These are phyloP conservation scores for Tetheella fluctuosa DNA, from an alignment of 2,888 invertebrate genomes.

Conservation along the genomic window DNA sequence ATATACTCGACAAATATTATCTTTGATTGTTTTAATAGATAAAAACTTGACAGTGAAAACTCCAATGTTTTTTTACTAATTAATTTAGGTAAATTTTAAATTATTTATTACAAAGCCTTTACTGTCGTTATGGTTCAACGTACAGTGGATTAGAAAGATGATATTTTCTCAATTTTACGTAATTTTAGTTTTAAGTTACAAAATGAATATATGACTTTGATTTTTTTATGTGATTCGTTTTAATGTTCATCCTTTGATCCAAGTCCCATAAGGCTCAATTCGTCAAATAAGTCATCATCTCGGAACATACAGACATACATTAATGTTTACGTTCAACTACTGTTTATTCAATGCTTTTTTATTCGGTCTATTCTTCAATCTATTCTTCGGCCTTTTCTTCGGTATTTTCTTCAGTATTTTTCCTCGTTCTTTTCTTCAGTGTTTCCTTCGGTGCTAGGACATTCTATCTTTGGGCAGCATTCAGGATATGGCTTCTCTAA, in stretches of 20 bases:
- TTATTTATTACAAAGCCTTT: conserved; percentile 16
- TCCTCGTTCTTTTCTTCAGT: neutral
- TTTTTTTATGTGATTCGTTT: conserved; percentile 54
- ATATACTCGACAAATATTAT: too few species aligned
- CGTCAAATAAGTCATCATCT: neutral
- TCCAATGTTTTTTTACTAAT: neutral
- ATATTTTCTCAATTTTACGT: conserved; percentile 28
- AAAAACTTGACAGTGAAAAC: neutral
- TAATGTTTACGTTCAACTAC: too few species aligned
- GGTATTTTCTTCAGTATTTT: too few species aligned
- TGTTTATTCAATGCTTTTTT: too few species aligned
- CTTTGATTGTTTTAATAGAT: neutral
- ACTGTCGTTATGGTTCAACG: conserved; percentile 9
- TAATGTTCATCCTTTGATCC: conserved; percentile 19
- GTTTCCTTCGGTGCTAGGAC: too few species aligned
- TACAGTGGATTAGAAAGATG: conserved; percentile 34
- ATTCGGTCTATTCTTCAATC: too few species aligned
- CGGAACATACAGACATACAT: too few species aligned
- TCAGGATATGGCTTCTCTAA: conserved; percentile 35
- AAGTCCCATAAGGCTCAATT: neutral
- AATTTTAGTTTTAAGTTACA: conserved; percentile 47
- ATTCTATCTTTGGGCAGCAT: conserved; percentile 37
- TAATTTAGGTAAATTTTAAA: conserved; percentile 11
- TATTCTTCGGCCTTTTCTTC: too few species aligned
- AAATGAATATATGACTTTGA: conserved; percentile 69